Evolutionary conservation across 2,797 vertebrate genomes (phyloP), one percentile per base, ranked within the genome.

Genomic region (Tenualosa thibaudeaui): DNA sequence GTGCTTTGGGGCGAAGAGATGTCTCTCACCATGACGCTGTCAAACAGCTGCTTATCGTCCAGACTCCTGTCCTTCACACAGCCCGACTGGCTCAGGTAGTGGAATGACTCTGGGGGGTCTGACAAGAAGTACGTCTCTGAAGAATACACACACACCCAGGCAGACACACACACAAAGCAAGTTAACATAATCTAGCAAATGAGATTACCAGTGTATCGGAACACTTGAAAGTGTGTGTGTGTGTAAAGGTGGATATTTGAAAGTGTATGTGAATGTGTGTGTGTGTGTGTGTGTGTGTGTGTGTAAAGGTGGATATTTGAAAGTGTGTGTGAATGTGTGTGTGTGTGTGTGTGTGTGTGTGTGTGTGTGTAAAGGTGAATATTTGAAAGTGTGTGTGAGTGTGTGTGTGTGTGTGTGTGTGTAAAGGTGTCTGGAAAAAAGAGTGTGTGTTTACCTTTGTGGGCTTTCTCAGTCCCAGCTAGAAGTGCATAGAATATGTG

Each of bases 401-500:
- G 31, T 31, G 31, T 31, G 1, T 31, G 31, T 56, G 53, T 56
- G 15, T 58, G 54, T 5, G 22, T 58, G 31, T 71, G 13, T 62
- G n/a, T 56, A n/a, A 5, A n/a, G 58, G n/a, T 31, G 9, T 13
- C 8, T 50, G 53, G 24, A 5, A 40, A 10, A 24, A 5, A 26
- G 9, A 24, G 8, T 71, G 24, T 71, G 37, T 31, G 24, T 81
- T 95, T 92, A 98, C 97, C 96, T 95, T 96, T 97, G 84, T 97
- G 94, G 43, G 96, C 96, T 88, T 94, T 91, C 0, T 85, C 96
- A 81, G 97, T 92, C 86, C 97, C 97, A 40, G 96, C 95, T 87
- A 98, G 93, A 84, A 98, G 92, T 86, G 97, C 97, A 46, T 98
- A 98, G 93, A 98, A 98, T 90, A 98, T 97, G 92, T 98, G 97